These are phyloP conservation scores for Megaceryle alcyon DNA, from an alignment of 2,797 vertebrate genomes.

Conservation along the genomic window DNA sequence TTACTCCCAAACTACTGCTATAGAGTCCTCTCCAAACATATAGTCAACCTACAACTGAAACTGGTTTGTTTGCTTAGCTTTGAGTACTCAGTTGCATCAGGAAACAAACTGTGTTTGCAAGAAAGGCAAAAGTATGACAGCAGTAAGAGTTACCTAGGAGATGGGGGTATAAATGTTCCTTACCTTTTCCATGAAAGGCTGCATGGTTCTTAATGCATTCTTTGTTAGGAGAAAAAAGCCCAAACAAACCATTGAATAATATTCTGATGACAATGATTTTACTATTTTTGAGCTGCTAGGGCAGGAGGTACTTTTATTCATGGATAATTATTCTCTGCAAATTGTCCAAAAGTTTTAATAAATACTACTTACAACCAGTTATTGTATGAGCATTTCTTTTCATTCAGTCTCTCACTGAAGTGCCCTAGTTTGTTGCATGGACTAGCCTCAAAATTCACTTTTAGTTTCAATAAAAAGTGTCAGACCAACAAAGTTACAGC, in stretches of 20 bases:
- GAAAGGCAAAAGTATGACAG: not conserved
- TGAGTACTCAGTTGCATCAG: not conserved
- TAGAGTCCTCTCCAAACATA: not conserved
- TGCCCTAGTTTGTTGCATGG: not conserved
- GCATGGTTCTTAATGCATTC: not conserved
- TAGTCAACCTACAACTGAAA: not conserved
- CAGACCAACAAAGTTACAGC: not conserved
- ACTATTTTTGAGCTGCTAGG: not conserved
- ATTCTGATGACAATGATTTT: conserved; percentile 1
- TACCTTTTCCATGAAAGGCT: not conserved
- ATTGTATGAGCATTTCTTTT: not conserved
- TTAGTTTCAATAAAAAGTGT: not conserved
- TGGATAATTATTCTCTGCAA: not conserved
- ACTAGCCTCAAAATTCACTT: not conserved
- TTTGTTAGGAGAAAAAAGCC: not conserved
- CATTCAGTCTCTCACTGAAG: not conserved
- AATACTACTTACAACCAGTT: not conserved
- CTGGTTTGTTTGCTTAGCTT: not conserved
- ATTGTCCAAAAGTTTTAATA: conserved; percentile 14
- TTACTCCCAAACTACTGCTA: not conserved
- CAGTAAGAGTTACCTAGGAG: not conserved
- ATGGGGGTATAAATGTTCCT: not conserved
- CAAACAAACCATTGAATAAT: not conserved
- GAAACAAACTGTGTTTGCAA: not conserved
- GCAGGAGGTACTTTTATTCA: not conserved